Evolutionary conservation across 2,888 invertebrate genomes (phyloP), one percentile per base, ranked within the genome.

Genomic region (Schizaphis graminum): DNA sequence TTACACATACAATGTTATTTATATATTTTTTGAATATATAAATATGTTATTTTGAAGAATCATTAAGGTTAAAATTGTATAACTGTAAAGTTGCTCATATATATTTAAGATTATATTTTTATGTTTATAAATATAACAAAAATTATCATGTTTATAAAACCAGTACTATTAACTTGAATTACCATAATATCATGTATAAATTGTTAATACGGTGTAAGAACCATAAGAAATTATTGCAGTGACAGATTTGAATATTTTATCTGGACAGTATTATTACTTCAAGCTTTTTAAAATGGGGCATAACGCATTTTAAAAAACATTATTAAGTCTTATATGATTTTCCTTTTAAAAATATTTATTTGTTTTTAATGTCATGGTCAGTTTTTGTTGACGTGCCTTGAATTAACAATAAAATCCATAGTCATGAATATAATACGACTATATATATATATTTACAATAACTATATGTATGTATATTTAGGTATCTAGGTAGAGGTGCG

Each of bases 311-410:
- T 16, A 21, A 77, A 0, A 77, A 41, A 77, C 35, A 61, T 28
- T 44, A 1, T 61, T 41, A 56, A 41, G 16, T 56, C n/a, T 57
- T 89, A 5, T 44, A 41, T 28, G 57, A 44, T 57, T 89, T 89
- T 41, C 7, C 44, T 44, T 28, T 28, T 89, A 57, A 89, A 89
- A 89, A 57, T 26, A 89, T 35, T 41, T 28, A n/a, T 44, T 57
- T 57, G 57, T 89, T 57, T 61, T 61, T 44, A 61, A 10, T 44
- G 89, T 61, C 47, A 89, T 61, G 89, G 89, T 89, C 44, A 41
- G 61, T 88, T n/a, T 26, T 57, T 44, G 41, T 89, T 89, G 57
- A 89, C 61, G 61, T 44, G 57, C 44, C 47, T 89, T 44, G 61
- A 47, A 91, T 35, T 35, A 49, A 90, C 24, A 67, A 77, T 26